phyloP scores from a whole-genome alignment of 2,113 vertebrate species.

The Neopipo cinnamomea region DNA sequence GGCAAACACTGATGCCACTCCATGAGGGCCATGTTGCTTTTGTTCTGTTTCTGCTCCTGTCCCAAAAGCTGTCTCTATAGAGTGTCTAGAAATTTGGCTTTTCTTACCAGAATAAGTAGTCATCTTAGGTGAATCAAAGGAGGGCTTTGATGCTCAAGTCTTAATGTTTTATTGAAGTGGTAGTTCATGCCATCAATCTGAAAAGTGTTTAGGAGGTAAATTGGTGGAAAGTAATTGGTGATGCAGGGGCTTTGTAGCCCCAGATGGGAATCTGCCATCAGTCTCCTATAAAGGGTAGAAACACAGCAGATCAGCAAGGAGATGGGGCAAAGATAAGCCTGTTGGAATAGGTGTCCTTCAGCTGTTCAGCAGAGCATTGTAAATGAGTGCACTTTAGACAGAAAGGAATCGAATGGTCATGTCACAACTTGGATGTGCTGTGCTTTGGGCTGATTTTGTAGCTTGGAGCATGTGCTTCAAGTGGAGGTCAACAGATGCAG shows the following conservation, averaged over 20 bases:
- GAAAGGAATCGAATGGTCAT: not conserved
- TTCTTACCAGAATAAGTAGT: not conserved
- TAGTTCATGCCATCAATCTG: not conserved
- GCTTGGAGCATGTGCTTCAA: not conserved
- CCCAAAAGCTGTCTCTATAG: not conserved
- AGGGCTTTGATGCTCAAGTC: not conserved
- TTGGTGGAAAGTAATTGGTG: not conserved
- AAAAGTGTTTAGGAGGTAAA: not conserved
- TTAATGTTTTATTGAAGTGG: not conserved
- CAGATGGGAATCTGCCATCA: not conserved
- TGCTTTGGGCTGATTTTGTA: not conserved
- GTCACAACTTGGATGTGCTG: not conserved
- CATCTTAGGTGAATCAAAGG: not conserved
- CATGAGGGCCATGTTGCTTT: not conserved
- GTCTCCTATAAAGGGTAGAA: not conserved
- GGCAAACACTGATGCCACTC: not conserved
- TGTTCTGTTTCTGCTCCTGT: not conserved
- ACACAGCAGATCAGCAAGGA: not conserved
- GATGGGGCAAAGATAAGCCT: not conserved
- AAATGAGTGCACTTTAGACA: not conserved
- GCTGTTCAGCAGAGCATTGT: not conserved
- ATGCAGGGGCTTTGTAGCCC: not conserved
- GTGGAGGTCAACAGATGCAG: not conserved
- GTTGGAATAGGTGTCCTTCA: not conserved
- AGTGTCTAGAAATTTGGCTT: not conserved